phyloP scores from a whole-genome alignment of 1,140 invertebrate species.

The Frieseomelitta varia region DNA sequence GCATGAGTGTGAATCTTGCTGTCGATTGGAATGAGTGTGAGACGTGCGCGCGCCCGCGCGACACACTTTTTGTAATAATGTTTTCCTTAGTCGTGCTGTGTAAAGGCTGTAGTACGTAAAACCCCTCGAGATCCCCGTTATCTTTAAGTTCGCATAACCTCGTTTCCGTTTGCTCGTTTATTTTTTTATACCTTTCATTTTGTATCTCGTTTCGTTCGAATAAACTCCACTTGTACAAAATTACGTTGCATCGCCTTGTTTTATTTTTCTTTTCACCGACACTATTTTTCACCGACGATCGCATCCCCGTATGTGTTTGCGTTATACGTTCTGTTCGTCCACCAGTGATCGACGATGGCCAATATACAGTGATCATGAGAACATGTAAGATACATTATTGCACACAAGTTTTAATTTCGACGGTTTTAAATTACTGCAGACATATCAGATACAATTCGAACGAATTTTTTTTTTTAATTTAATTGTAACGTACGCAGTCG shows the following conservation, averaged over 20 bases:
- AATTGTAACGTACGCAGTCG: too few species aligned
- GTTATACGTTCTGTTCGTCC: background rate
- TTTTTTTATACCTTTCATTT: conserved; percentile 13
- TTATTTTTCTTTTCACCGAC: background rate
- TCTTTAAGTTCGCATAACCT: conserved; percentile 21
- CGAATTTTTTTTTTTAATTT: too few species aligned
- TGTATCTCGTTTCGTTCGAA: background rate
- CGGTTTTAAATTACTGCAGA: too few species aligned
- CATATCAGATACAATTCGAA: too few species aligned
- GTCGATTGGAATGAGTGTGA: conserved; percentile 50
- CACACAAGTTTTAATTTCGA: too few species aligned
- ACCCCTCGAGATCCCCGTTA: background rate
- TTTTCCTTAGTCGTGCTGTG: conserved; percentile 36
- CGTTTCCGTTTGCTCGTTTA: background rate
- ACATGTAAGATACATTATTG: background rate
- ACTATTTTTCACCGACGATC: background rate
- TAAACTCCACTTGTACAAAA: background rate
- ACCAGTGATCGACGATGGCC: conserved; percentile 2
- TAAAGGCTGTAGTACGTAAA: conserved; percentile 40
- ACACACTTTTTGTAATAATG: conserved; percentile 47
- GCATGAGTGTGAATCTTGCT: conserved; percentile 51
- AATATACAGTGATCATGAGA: background rate
- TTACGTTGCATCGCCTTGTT: background rate
- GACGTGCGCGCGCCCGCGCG: conserved; percentile 28
- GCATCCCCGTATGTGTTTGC: background rate